A percentile compares a stretch with the other conserved stretches of the same genome.
Evolutionary conservation across 2,113 vertebrate species (phyloP).

Genomic region (Balaeniceps rex): DNA sequence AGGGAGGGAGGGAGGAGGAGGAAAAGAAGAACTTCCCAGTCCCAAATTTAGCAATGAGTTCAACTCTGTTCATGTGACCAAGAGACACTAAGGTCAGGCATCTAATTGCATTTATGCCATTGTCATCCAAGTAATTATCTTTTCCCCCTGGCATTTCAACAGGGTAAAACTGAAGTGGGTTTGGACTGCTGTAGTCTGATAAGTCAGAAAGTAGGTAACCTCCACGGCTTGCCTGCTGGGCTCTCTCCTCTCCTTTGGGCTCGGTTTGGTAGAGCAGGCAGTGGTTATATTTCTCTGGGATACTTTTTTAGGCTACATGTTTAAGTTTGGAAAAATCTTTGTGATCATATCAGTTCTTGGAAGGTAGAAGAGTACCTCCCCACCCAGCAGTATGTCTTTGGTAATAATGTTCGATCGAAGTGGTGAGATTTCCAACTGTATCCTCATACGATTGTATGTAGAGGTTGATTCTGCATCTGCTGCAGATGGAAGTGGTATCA

Average conservation of each 20-base stretch:
- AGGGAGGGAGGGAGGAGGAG: background rate
- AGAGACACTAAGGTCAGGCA: background rate
- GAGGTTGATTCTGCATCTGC: background rate
- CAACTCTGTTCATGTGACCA: background rate
- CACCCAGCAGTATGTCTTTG: background rate
- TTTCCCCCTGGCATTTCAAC: background rate
- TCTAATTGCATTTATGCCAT: constrained; percentile 23
- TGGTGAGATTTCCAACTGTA: background rate
- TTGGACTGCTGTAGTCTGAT: background rate
- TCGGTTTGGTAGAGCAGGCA: background rate
- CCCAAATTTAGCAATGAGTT: constrained; percentile 29
- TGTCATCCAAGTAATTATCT: constrained; percentile 25
- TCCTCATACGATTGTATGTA: background rate
- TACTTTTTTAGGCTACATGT: background rate
- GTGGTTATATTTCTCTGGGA: background rate
- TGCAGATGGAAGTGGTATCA: background rate
- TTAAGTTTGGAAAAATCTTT: background rate
- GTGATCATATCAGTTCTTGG: background rate
- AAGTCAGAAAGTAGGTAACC: constrained; percentile 37
- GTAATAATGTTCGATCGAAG: background rate
- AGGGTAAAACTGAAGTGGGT: background rate
- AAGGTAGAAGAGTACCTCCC: background rate
- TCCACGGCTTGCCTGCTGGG: background rate
- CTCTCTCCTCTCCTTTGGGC: background rate
- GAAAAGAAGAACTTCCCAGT: background rate